A percentile compares a stretch with the other conserved stretches of the same genome.
Conservation (phyloP, 2,888 invertebrate species). For the Nezara viridula region DNA sequence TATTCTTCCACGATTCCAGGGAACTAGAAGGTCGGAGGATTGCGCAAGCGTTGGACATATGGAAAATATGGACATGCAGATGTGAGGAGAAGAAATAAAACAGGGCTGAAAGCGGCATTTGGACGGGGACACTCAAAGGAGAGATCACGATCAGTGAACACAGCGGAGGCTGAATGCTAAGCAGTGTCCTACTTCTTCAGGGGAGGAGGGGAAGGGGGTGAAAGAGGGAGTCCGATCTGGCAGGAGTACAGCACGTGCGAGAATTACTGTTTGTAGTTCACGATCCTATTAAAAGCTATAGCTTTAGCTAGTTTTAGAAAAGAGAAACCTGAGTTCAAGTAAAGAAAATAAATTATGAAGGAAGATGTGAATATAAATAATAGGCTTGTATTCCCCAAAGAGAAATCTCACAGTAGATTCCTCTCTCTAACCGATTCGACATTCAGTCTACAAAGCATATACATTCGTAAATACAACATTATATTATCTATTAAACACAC, state of each 20-base stretch:
- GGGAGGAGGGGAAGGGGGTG: not conserved
- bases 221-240: not conserved
- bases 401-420: too few relatives aligned
- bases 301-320: too few relatives aligned
- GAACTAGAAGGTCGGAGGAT: not conserved
- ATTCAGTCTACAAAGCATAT: too few relatives aligned
- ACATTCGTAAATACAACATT: too few relatives aligned
- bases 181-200: not conserved
- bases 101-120: not conserved
- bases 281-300: not conserved
- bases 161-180: not conserved
- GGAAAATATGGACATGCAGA: slow-evolving; percentile 7
- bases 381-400: too few relatives aligned
- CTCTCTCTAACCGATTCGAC: too few relatives aligned
- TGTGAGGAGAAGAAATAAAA: not conserved
- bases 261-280: not conserved
- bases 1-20: not conserved
- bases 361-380: too few relatives aligned
- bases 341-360: too few relatives aligned
- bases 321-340: too few relatives aligned
- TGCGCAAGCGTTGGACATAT: not conserved
- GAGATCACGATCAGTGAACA: slow-evolving; percentile 7
- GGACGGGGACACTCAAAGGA: slow-evolving; percentile 2
- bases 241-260: not conserved
- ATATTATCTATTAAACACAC: too few relatives aligned